Conservation (phyloP, 2,888 invertebrate genomes). For the Agonopterix subpropinquella region DNA sequence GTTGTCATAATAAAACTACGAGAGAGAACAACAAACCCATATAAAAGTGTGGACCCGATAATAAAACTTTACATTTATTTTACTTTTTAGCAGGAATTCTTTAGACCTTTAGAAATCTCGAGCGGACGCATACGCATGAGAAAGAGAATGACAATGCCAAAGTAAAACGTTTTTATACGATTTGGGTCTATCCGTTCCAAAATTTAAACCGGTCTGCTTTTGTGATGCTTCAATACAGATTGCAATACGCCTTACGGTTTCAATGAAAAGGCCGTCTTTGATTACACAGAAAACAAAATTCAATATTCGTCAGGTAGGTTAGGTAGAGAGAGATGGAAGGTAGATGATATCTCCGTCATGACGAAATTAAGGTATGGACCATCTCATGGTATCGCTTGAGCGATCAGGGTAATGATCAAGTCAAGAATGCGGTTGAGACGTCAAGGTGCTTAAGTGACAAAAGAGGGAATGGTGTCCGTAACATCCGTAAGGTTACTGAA, state of each 20-base stretch:
- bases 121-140: conserved; percentile 13
- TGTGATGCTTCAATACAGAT: conserved; percentile 33
- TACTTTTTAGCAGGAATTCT: conserved; percentile 12
- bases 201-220: conserved; percentile 45
- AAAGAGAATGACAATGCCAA: conserved; percentile 20
- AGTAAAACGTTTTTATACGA: conserved; percentile 31
- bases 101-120: conserved; percentile 22
- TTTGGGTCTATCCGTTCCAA: conserved; percentile 28
- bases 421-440: conserved; percentile 25
- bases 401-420: conserved; percentile 3
- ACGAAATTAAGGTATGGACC: too few relatives aligned
- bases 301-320: not conserved
- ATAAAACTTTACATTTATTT: conserved; percentile 21
- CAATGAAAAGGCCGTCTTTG: conserved; percentile 23
- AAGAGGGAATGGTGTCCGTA: conserved; percentile 41
- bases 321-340: too few relatives aligned
- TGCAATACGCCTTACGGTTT: conserved; percentile 37
- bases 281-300: conserved; percentile 7
- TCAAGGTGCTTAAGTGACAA: conserved; percentile 31
- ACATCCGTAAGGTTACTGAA: conserved; percentile 58
- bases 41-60: conserved; percentile 19
- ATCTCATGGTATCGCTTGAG: not conserved
- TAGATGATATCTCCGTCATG: too few relatives aligned
- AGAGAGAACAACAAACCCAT: conserved; percentile 15
- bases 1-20: conserved; percentile 21